A percentile compares a stretch with the other conserved stretches of the same genome.
Conservation (phyloP, 2,888 invertebrate species). For the Trachelus stipa region DNA sequence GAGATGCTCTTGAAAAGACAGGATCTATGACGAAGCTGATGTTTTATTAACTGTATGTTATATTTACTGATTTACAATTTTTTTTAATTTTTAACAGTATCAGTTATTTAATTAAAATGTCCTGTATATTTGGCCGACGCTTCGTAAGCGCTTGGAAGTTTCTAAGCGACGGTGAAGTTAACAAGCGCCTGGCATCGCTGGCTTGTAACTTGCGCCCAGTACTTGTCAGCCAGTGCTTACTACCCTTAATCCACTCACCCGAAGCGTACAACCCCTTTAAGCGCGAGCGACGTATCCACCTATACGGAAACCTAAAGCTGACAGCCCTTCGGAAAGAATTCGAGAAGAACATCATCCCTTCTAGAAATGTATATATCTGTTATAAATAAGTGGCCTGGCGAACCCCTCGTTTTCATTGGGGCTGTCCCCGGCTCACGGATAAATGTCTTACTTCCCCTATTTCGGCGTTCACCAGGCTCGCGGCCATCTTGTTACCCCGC, state of each 20-base stretch:
- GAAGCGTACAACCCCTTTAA: neutral
- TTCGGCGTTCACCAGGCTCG: constrained; percentile 38
- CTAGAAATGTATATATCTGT: neutral
- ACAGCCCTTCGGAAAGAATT: neutral
- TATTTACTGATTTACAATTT: neutral
- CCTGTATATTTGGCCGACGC: neutral
- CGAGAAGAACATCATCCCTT: neutral
- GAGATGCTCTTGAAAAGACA: neutral
- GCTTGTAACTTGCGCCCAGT: constrained; percentile 7
- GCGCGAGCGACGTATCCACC: neutral
- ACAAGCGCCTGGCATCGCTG: constrained; percentile 10
- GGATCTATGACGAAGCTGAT: neutral
- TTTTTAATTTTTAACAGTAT: neutral
- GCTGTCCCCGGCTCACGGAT: constrained; percentile 25
- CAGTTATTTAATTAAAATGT: neutral
- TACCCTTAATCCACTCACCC: neutral
- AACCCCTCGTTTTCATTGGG: neutral
- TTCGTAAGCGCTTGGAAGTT: constrained; percentile 1
- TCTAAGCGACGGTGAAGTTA: constrained; percentile 4
- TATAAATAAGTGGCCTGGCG: neutral
- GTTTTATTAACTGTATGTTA: neutral
- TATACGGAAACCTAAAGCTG: neutral
- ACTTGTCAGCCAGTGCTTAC: neutral
- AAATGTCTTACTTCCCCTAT: constrained; percentile 60
- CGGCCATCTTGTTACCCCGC: constrained; percentile 63